Evolutionary conservation across 2,797 vertebrate genomes (phyloP).

Genomic region (Fratercula arctica): DNA sequence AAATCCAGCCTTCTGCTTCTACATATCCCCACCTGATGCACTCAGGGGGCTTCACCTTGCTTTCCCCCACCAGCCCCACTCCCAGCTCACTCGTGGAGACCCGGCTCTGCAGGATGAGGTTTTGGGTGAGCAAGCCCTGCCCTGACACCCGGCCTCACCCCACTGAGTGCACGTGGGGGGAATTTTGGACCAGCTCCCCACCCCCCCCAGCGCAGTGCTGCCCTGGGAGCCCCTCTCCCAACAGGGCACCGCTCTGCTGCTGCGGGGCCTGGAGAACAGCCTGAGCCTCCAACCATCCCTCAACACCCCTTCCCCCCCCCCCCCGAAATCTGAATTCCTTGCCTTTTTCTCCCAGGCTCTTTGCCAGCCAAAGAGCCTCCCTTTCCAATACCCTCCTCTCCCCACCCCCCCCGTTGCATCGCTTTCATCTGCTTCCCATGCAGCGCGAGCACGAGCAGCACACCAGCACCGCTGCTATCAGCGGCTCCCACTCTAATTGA

Average conservation of each 20-base stretch:
- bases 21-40: accelerated
- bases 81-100: background rate
- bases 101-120: background rate
- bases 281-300: background rate
- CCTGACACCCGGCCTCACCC: background rate
- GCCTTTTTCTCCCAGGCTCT: background rate
- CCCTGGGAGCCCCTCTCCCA: accelerated
- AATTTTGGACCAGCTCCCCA: background rate
- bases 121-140: background rate
- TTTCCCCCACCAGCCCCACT: background rate
- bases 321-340: background rate
- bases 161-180: accelerated
- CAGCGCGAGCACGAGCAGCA: background rate
- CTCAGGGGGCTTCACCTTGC: background rate
- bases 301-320: background rate
- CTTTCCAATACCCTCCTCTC: background rate
- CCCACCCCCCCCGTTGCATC: background rate
- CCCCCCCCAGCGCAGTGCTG: background rate
- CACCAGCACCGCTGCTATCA: background rate
- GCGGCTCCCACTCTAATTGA: constrained; percentile 30
- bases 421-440: background rate
- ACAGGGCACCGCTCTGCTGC: background rate
- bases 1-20: background rate
- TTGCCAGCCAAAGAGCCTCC: background rate
- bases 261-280: background rate